phyloP scores from a whole-genome alignment of 2,113 vertebrate species.

The Proteles cristata region DNA sequence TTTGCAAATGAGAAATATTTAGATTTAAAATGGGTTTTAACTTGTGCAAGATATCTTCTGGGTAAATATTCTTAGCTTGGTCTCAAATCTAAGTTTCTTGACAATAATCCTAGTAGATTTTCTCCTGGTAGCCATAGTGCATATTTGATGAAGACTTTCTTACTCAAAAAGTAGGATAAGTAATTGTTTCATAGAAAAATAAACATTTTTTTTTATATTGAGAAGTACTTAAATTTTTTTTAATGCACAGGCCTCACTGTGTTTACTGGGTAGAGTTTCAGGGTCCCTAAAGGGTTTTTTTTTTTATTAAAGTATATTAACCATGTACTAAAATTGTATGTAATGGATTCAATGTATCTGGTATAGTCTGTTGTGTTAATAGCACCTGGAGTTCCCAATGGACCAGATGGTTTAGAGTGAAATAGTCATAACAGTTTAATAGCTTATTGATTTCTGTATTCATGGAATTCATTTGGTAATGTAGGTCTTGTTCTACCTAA shows the following conservation, averaged over 20 bases:
- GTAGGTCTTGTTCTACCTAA: conserved; percentile 1
- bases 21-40: neutral
- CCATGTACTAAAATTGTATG: conserved; percentile 54
- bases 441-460: conserved; percentile 70
- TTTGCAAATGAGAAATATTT: conserved; percentile 15
- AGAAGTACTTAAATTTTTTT: conserved; percentile 15
- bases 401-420: conserved; percentile 71
- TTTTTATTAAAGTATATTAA: conserved; percentile 61
- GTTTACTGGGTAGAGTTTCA: conserved; percentile 35
- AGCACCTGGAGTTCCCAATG: conserved; percentile 25
- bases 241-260: neutral
- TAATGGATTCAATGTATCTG: conserved; percentile 59
- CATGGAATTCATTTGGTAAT: conserved; percentile 29
- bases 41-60: neutral
- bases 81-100: conserved; percentile 22
- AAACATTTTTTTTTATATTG: conserved; percentile 12
- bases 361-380: conserved; percentile 63
- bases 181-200: conserved; percentile 26
- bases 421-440: conserved; percentile 68
- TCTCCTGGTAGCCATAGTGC: neutral
- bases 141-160: neutral
- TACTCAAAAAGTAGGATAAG: neutral
- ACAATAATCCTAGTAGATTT: neutral
- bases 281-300: neutral
- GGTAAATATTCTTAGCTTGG: neutral